Base-by-base conservation (phyloP, 2,888 invertebrate genomes). In the Dusona sp. region DNA sequence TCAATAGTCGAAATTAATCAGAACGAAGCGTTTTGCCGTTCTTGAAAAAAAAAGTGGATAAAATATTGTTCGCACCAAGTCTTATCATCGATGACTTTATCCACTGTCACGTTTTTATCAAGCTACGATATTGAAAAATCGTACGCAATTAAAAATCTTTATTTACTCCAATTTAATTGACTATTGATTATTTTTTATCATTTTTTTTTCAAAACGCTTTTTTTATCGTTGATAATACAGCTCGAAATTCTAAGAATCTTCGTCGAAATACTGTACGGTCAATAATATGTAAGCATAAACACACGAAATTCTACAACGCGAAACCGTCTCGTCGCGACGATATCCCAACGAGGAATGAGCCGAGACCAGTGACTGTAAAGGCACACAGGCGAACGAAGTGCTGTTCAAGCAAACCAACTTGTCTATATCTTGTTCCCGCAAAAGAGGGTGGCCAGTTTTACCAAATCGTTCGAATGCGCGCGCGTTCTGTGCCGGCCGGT, bases 401-500 rank as follows among this genome's bases (percentile, higher is more conserved):
- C 73, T 72, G 72, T 72, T 72, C 51, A 22, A 29, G 81, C 61
- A 57, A 86, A 61, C 51, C 68, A 45, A 42, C 61, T 73, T 75
- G 74, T 79, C 29, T 83, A 70, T 79, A 79, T 70, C 8, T n/a
- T 72, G 29, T 29, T 42, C 29, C 25, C 22, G 45, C 33, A 64
- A 72, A 75, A 81, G 84, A 74, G 85, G 85, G 84, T 88, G 84
- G 83, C 82, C 78, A 68, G 51, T 79, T 72, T 79, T 65, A 81
- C 67, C 61, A 61, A 80, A 77, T 70, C 48, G 67, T 77, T 82
- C 29, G 36, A 68, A 45, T 51, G 48, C 42, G 81, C 79, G 74
- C 72, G 78, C 68, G 85, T 84, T 84, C 80, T 72, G 86, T 87
- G 83, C 86, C 87, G 88, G 86, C 86, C 85, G 87, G 88, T 85